Evolutionary conservation across 2,888 invertebrate genomes (phyloP).

Genomic region (Gortyna flavago): DNA sequence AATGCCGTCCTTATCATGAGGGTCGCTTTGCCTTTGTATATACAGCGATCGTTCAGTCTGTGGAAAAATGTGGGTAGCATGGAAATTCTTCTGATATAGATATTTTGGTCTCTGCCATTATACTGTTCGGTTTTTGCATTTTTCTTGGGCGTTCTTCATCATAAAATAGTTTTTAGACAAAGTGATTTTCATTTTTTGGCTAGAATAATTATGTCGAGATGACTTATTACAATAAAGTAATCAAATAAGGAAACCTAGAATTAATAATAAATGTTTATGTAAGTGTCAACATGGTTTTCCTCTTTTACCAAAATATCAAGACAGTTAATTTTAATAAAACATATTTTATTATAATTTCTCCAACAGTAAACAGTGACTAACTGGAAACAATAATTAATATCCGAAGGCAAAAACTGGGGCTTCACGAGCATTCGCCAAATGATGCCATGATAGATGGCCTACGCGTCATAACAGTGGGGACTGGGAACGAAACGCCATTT

Average conservation of each 20-base stretch:
- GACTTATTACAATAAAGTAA: neutral
- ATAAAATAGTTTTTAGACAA: neutral
- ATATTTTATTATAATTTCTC: slow-evolving; percentile 4
- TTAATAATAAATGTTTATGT: neutral
- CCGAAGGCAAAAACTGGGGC: slow-evolving; percentile 34
- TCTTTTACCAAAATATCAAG: neutral
- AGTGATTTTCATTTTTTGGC: neutral
- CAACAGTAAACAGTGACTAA: slow-evolving; percentile 20
- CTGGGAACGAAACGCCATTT: slow-evolving; percentile 36
- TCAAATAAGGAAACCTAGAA: neutral
- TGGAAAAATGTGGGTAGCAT: slow-evolving; percentile 53
- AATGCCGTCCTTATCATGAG: slow-evolving; percentile 54
- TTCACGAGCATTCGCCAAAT: slow-evolving; percentile 40
- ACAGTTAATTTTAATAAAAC: neutral
- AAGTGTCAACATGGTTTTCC: neutral
- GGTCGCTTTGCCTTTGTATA: slow-evolving; percentile 61
- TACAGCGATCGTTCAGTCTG: slow-evolving; percentile 45
- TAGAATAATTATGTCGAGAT: neutral
- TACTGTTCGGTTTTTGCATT: slow-evolving; percentile 38
- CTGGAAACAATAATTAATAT: slow-evolving; percentile 51
- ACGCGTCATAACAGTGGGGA: slow-evolving; percentile 38
- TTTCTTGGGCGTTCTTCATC: slow-evolving; percentile 3
- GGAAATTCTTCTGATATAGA: slow-evolving; percentile 59
- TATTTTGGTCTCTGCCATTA: slow-evolving; percentile 48
- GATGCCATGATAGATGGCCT: slow-evolving; percentile 56